A percentile compares a stretch with the other conserved stretches of the same genome.
phyloP scores from a whole-genome alignment of 1,140 invertebrate species.

The Conus betulinus region DNA sequence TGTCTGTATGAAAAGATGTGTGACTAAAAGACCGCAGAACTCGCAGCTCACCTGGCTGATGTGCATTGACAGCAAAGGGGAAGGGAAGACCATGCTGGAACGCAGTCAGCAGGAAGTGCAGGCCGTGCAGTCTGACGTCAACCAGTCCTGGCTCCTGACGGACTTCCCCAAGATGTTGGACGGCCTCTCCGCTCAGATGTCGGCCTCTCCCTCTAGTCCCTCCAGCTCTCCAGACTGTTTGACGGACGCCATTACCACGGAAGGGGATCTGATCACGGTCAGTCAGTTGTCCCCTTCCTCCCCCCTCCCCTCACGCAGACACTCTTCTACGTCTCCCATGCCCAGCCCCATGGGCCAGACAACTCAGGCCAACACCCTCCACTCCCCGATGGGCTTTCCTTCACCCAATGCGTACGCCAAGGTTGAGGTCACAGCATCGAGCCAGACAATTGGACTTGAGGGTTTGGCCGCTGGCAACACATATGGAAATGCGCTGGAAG shows the following conservation, averaged over 20 bases:
- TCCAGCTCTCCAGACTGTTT: neutral
- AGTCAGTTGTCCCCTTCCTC: neutral
- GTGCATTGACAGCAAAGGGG: conserved; percentile 5
- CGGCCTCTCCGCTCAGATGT: conserved; percentile 6
- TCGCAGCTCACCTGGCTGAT: neutral
- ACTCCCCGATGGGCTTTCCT: neutral
- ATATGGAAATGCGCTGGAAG: neutral
- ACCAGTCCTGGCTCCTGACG: conserved; percentile 11
- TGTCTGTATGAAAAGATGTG: neutral
- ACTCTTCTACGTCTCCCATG: conserved; percentile 10
- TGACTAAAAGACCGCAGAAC: neutral
- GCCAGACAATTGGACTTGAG: neutral
- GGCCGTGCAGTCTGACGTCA: conserved; percentile 10
- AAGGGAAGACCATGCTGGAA: conserved; percentile 4
- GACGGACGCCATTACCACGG: conserved; percentile 19
- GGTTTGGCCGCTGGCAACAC: neutral
- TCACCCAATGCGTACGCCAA: neutral
- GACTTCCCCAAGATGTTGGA: conserved; percentile 34
- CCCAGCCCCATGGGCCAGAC: conserved; percentile 3
- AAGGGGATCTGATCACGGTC: conserved; percentile 27
- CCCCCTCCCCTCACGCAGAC: neutral
- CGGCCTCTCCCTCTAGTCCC: neutral
- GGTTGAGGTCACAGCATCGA: neutral
- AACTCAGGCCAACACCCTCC: neutral
- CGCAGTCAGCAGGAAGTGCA: conserved; percentile 27